These are phyloP conservation scores for Emydoidea blandingii DNA, from an alignment of 2,797 vertebrate genomes.

Conservation along the genomic window DNA sequence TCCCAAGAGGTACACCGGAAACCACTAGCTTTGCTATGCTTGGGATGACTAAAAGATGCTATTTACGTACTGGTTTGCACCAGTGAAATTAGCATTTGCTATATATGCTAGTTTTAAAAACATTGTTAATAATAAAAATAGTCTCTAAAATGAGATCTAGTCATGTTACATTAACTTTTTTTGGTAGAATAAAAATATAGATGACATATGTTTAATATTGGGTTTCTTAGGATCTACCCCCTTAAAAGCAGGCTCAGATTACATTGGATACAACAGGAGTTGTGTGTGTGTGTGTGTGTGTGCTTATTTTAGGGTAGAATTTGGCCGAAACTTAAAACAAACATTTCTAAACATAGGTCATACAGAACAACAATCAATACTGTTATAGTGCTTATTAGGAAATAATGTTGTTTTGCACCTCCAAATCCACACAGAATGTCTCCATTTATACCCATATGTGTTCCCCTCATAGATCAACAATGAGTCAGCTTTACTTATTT, in stretches of 20 bases:
- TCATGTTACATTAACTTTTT: background rate
- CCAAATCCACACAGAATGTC: background rate
- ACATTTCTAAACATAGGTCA: background rate
- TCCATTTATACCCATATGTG: slow-evolving; percentile 16
- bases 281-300: background rate
- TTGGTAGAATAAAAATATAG: background rate
- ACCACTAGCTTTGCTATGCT: background rate
- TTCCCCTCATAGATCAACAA: slow-evolving; percentile 35
- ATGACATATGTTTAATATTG: background rate
- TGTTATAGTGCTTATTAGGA: background rate
- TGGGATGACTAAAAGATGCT: background rate
- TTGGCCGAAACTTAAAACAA: background rate
- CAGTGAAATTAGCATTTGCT: background rate
- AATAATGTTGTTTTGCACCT: background rate
- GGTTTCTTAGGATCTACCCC: background rate
- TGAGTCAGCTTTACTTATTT: slow-evolving; percentile 58
- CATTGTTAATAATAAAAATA: background rate
- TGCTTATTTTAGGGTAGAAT: background rate
- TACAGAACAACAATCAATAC: background rate
- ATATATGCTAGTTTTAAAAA: background rate
- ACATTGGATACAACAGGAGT: background rate
- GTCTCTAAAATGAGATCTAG: background rate
- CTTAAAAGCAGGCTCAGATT: background rate
- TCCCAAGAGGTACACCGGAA: background rate
- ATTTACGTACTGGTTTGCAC: background rate